phyloP scores from a whole-genome alignment of 2,888 invertebrate species.

The Drosophila parthenogenetica region DNA sequence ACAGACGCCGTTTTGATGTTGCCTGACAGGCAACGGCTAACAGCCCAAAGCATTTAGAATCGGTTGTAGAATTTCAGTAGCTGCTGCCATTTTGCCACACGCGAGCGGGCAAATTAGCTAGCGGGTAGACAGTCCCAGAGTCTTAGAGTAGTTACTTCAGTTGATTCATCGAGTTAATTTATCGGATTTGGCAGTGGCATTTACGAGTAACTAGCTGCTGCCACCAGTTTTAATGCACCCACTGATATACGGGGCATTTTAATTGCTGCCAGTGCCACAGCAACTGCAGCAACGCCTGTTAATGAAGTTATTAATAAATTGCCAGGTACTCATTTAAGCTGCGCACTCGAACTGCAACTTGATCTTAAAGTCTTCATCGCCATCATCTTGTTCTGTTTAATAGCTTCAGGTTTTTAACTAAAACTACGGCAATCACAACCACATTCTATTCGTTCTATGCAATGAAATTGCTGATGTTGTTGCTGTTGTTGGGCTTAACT shows the following conservation, averaged over 20 bases:
- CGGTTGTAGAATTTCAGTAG: conserved; percentile 65
- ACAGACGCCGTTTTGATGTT: conserved; percentile 76
- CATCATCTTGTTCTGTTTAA: conserved; percentile 37
- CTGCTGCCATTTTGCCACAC: conserved; percentile 67
- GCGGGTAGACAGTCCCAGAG: not conserved
- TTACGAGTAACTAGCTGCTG: conserved; percentile 7
- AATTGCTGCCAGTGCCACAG: conserved; percentile 51
- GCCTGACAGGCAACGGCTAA: conserved; percentile 67
- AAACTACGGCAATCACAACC: conserved; percentile 30
- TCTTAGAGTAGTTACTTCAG: not conserved
- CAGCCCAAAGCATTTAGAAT: conserved; percentile 18
- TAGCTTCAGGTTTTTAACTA: conserved; percentile 47
- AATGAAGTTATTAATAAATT: conserved; percentile 81
- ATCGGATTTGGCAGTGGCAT: conserved; percentile 28
- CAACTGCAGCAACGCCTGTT: conserved; percentile 38
- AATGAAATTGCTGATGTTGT: conserved; percentile 41
- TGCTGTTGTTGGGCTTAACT: conserved; percentile 54
- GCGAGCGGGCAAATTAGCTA: conserved; percentile 59
- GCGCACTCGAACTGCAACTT: conserved; percentile 12
- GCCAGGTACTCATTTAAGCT: conserved; percentile 70
- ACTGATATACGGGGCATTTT: conserved; percentile 53
- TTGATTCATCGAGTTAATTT: conserved; percentile 2
- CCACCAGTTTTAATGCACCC: conserved; percentile 47
- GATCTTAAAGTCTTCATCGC: conserved; percentile 34
- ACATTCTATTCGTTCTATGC: conserved; percentile 48